These are phyloP conservation scores for Gila orcuttii DNA, from an alignment of 2,113 vertebrate genomes.

Conservation along the genomic window DNA sequence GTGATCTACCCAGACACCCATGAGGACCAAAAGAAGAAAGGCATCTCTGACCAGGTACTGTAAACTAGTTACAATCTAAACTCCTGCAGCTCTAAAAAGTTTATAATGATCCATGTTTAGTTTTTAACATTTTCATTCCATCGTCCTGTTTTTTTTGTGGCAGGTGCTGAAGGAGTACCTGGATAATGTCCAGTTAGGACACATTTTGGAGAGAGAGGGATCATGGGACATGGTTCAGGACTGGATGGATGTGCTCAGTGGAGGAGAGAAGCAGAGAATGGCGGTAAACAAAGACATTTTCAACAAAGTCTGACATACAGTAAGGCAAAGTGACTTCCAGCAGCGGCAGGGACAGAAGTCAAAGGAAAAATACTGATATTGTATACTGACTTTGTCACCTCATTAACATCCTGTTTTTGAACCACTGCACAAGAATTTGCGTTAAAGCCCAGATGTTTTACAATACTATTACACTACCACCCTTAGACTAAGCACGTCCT, in stretches of 20 bases:
- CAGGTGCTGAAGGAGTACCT: slow-evolving; percentile 97
- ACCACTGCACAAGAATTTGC: neutral
- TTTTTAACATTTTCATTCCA: neutral
- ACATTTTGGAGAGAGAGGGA: slow-evolving; percentile 92
- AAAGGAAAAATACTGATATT: neutral
- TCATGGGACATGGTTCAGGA: slow-evolving; percentile 94
- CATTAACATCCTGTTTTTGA: slow-evolving; percentile 19
- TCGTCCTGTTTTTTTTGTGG: neutral
- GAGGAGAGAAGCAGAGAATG: slow-evolving; percentile 98
- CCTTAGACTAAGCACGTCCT: neutral
- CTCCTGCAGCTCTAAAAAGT: neutral
- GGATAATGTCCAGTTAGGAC: slow-evolving; percentile 94
- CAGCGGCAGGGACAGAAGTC: neutral
- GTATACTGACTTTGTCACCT: neutral
- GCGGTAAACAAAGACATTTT: slow-evolving; percentile 79
- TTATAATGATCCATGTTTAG: neutral
- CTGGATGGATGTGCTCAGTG: slow-evolving; percentile 99
- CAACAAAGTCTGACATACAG: neutral
- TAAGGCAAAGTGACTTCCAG: neutral
- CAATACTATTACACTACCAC: neutral
- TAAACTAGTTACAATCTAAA: neutral
- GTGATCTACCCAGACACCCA: slow-evolving; percentile 95
- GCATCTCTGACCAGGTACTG: slow-evolving; percentile 89
- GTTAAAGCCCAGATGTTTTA: neutral
- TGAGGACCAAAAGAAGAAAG: slow-evolving; percentile 89